A percentile compares a stretch with the other conserved stretches of the same genome.
Evolutionary conservation across 1,140 invertebrate species (phyloP).

Genomic region (Ips nitidus): DNA sequence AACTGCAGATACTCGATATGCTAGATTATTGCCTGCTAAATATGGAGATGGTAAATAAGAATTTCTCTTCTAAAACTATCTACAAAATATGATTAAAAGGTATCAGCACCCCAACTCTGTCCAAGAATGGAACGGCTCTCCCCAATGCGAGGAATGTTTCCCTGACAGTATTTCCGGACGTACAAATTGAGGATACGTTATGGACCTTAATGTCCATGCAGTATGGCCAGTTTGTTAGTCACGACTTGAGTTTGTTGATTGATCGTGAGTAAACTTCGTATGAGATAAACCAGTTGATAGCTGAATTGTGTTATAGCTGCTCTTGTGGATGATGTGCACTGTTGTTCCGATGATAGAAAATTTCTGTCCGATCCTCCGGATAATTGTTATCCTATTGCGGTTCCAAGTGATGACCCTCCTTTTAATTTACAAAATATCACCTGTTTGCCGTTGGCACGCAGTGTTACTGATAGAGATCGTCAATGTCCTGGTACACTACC

Average conservation of each 20-base stretch:
- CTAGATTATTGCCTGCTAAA: slow-evolving; percentile 69
- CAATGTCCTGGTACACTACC: too few species aligned
- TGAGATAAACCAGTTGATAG: too few species aligned
- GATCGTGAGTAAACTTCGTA: neutral
- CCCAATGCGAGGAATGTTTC: slow-evolving; percentile 73
- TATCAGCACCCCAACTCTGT: slow-evolving; percentile 63
- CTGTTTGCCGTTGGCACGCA: too few species aligned
- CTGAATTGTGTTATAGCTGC: too few species aligned
- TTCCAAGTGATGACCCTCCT: too few species aligned
- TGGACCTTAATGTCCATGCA: slow-evolving; percentile 79
- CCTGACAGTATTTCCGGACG: slow-evolving; percentile 66
- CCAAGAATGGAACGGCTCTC: slow-evolving; percentile 62
- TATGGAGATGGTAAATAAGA: slow-evolving; percentile 73
- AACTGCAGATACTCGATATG: neutral
- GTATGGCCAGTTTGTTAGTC: slow-evolving; percentile 84
- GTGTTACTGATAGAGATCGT: too few species aligned
- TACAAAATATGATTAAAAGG: slow-evolving; percentile 53
- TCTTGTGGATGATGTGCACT: too few species aligned
- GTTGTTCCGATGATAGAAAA: too few species aligned
- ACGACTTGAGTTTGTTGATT: slow-evolving; percentile 77
- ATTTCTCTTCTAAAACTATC: neutral
- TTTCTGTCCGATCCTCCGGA: too few species aligned
- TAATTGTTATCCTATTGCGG: too few species aligned
- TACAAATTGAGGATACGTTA: slow-evolving; percentile 58
- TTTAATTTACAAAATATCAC: too few species aligned